Percentiles rank a stretch among this genome's conserved stretches.
phyloP scores from a whole-genome alignment of 2,113 vertebrate species.

The Barbus barbus region DNA sequence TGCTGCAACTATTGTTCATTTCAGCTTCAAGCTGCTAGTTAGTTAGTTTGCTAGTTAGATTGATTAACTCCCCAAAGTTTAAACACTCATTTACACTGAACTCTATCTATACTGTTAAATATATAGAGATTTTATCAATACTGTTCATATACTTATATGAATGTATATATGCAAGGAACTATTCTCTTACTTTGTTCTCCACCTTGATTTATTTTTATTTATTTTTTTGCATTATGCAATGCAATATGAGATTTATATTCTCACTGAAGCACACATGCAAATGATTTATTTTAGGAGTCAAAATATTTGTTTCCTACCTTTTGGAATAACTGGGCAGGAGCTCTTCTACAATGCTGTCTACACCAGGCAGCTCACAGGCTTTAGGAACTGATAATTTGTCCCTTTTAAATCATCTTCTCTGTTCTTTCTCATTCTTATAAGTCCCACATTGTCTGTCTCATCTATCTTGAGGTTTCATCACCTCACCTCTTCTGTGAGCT shows the following conservation, averaged over 20 bases:
- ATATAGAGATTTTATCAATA: not conserved
- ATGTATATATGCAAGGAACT: not conserved
- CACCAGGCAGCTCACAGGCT: not conserved
- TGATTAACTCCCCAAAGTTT: not conserved
- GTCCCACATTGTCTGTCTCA: constrained; percentile 1
- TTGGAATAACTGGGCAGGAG: not conserved
- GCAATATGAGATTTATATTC: not conserved
- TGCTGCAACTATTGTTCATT: not conserved
- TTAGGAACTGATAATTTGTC: not conserved
- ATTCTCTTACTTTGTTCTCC: not conserved
- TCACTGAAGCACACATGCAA: not conserved
- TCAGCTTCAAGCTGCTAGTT: not conserved
- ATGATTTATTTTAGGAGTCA: not conserved
- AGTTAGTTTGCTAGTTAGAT: not conserved
- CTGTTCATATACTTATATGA: not conserved
- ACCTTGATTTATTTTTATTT: not conserved
- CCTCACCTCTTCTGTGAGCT: constrained; percentile 20
- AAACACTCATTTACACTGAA: no score
- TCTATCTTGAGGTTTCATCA: constrained; percentile 38
- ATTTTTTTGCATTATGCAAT: not conserved
- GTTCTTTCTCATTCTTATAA: not conserved
- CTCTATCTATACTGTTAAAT: not conserved
- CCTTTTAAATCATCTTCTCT: constrained; percentile 22
- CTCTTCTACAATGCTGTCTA: no score
- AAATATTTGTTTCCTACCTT: not conserved